Evolutionary conservation across 1,140 invertebrate genomes (phyloP).

Genomic region (Tenebrio molitor): DNA sequence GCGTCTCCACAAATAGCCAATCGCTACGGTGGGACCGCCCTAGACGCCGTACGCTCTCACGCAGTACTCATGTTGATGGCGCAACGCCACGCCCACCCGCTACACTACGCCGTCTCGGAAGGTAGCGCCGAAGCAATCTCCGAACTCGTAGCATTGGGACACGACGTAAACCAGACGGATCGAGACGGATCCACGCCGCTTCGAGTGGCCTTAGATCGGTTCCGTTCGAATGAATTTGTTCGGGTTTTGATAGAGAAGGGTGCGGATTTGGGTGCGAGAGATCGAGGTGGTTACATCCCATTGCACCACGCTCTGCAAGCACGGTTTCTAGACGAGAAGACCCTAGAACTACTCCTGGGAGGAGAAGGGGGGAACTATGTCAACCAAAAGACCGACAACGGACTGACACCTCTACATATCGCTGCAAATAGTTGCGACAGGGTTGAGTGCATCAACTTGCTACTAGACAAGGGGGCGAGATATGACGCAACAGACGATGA

Average conservation of each 20-base stretch:
- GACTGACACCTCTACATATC: background rate
- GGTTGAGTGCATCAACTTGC: background rate
- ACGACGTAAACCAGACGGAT: too few relatives aligned
- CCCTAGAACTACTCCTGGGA: background rate
- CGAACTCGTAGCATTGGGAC: too few relatives aligned
- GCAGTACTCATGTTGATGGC: too few relatives aligned
- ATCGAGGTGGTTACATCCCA: background rate
- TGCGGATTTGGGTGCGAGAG: background rate
- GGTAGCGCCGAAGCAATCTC: too few relatives aligned
- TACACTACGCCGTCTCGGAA: too few relatives aligned
- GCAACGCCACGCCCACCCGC: too few relatives aligned
- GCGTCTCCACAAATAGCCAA: too few relatives aligned
- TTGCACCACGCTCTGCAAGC: background rate
- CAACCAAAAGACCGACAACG: background rate
- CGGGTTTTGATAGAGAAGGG: background rate
- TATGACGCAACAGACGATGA: background rate
- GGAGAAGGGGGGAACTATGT: background rate
- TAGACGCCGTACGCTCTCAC: too few relatives aligned
- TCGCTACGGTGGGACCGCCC: too few relatives aligned
- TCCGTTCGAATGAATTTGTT: too few relatives aligned
- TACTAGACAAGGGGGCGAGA: slow-evolving; percentile 1
- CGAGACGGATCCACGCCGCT: too few relatives aligned
- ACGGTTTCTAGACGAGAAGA: background rate
- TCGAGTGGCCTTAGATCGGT: too few relatives aligned
- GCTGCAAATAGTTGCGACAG: background rate